A percentile compares a stretch with the other conserved stretches of the same genome.
Conservation (phyloP, 2,888 invertebrate genomes). For the Heliconius cydno region DNA sequence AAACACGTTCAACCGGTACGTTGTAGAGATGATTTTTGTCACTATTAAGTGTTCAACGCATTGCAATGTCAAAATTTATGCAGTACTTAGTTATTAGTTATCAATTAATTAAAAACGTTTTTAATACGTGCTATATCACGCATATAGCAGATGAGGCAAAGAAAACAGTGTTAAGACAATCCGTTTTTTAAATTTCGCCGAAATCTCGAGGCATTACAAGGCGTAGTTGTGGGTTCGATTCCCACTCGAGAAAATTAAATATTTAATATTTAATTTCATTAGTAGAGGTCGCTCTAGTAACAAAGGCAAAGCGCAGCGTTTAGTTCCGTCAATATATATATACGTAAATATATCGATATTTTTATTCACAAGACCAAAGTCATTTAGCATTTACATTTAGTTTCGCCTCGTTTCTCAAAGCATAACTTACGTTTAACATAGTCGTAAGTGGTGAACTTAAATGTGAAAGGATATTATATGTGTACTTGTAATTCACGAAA, state of each 20-base stretch:
- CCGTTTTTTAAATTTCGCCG: neutral
- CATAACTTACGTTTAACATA: constrained; percentile 8
- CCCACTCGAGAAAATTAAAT: too few species aligned
- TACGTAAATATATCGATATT: too few species aligned
- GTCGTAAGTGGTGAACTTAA: constrained; percentile 20
- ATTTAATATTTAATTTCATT: too few species aligned
- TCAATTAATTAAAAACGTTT: too few species aligned
- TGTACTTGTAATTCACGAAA: constrained; percentile 22
- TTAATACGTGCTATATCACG: neutral
- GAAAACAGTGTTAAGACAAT: neutral
- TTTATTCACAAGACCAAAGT: neutral
- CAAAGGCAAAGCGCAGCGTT: too few species aligned
- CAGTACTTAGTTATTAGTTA: too few species aligned
- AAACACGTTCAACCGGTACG: constrained; percentile 11
- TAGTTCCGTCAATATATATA: too few species aligned
- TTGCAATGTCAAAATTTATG: too few species aligned
- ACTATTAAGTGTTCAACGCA: too few species aligned
- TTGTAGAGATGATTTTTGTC: too few species aligned
- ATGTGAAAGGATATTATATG: constrained; percentile 28
- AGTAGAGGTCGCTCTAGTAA: too few species aligned
- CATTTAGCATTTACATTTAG: neutral
- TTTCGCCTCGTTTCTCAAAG: neutral
- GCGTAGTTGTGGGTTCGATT: too few species aligned
- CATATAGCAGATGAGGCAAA: neutral
- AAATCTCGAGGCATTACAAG: neutral